These are phyloP conservation scores for Montipora sp. DNA, from an alignment of 64 coral and sea anemone genomes.

Conservation along the genomic window DNA sequence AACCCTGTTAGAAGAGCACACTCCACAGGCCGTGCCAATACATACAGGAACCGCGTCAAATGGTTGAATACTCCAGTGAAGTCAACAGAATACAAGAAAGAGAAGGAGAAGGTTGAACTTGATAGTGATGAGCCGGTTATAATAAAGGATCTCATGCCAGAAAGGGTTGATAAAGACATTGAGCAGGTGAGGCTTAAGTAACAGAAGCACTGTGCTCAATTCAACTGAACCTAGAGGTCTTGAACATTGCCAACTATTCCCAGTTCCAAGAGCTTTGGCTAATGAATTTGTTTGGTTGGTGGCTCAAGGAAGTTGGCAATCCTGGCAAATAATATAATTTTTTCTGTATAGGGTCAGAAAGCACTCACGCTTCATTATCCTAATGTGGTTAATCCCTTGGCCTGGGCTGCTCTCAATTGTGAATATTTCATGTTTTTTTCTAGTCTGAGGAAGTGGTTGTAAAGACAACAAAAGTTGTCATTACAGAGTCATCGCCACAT, in stretches of 20 bases:
- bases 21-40: slow-evolving; percentile 95
- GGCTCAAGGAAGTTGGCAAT: no score
- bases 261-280: no score
- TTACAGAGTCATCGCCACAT: background rate
- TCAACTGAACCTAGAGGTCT: no score
- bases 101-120: slow-evolving; percentile 81
- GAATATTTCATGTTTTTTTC: background rate
- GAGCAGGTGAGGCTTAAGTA: slow-evolving; percentile 57
- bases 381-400: no score
- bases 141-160: slow-evolving; percentile 89
- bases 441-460: slow-evolving; percentile 38
- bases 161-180: slow-evolving; percentile 84
- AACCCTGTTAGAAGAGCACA: slow-evolving; percentile 69
- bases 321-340: no score
- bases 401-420: no score
- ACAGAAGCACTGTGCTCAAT: no score
- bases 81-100: slow-evolving; percentile 98
- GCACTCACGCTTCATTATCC: no score
- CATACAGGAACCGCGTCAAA: slow-evolving; percentile 94
- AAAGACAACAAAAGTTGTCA: slow-evolving; percentile 29
- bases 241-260: no score
- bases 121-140: slow-evolving; percentile 81
- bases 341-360: no score
- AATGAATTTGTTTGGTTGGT: no score
- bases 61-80: slow-evolving; percentile 99